Base-by-base conservation (phyloP, 1,140 invertebrate species). In the Hormaphis cornu region DNA sequence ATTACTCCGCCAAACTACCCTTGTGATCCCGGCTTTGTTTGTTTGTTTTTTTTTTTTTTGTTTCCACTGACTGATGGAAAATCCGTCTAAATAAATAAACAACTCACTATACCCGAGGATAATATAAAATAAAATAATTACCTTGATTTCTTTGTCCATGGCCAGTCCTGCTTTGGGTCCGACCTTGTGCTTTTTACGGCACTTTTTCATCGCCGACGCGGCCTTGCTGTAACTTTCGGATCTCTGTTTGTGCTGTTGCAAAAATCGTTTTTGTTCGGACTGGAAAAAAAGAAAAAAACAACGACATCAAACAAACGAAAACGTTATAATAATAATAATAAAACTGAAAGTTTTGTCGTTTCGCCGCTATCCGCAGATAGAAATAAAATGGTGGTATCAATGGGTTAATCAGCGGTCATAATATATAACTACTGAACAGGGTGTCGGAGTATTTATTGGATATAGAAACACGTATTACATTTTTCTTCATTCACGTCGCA, bases 221-320 rank as follows among this genome's bases (percentile, higher is more conserved):
- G 91, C 91, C 79, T 93, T 93, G 77, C 88, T 89, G 79, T 92
- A 93, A 52, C 88, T 89, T 76, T 93, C 91, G 24, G 89, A 88
- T 72, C 89, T 83, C 72, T 89, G 85, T 79, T 93, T 93, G 79
- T 93, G 90, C 80, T 90, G 89, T 78, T 93, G 89, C 69, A 92
- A 77, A 77, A 94, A 94, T 75, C 89, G 86, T 77, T 93, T 94
- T 78, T 94, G 91, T 76, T 94, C 90, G 69, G 87, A 89, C 87
- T 93, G 78, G 26, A 79, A 82, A 74, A 70, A 58, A 70, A 74
- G 73, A 63, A 71, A 58, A 72, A 70, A 71, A n/a, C n/a, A n/a
- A n/a, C n/a, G n/a, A n/a, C n/a, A n/a, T n/a, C n/a, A n/a, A 53
- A 69, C 9, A 50, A 26, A 40, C 2, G 7, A 26, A 28, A 26